Percentiles rank a stretch among this genome's conserved stretches.
Evolutionary conservation across 2,797 vertebrate genomes (phyloP).

Genomic region (Neosilurus mollespiculum): DNA sequence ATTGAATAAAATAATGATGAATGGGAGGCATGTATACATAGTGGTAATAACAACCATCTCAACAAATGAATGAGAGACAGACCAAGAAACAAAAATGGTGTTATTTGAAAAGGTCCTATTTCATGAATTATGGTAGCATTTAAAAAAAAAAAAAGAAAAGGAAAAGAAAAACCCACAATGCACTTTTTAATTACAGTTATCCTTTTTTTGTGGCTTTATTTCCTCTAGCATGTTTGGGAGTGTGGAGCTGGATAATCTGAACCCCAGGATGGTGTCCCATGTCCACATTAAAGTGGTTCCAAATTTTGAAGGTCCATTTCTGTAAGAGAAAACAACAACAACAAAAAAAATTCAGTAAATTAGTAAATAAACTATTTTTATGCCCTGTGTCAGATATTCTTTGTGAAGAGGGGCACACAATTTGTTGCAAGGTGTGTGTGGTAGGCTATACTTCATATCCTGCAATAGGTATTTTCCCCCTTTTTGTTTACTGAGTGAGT

Average conservation of each 20-base stretch:
- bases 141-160: no score
- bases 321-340: constrained; percentile 68
- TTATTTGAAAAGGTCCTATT: not conserved
- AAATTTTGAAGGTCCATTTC: constrained; percentile 67
- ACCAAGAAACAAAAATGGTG: not conserved
- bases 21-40: no score
- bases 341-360: not conserved
- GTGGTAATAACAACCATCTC: no score
- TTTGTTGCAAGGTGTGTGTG: not conserved
- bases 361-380: not conserved
- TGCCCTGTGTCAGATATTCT: not conserved
- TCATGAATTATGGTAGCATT: not conserved
- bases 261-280: constrained; percentile 68
- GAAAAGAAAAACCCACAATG: no score
- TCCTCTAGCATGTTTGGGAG: constrained; percentile 76
- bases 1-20: not conserved
- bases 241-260: constrained; percentile 72
- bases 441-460: not conserved
- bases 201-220: constrained; percentile 21
- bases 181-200: not conserved
- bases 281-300: constrained; percentile 77
- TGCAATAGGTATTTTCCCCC: not conserved
- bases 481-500: not conserved
- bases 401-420: not conserved
- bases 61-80: not conserved